Evolutionary conservation across 2,797 vertebrate genomes (phyloP), one percentile per base, ranked within the genome.

Genomic region (Paguma larvata): DNA sequence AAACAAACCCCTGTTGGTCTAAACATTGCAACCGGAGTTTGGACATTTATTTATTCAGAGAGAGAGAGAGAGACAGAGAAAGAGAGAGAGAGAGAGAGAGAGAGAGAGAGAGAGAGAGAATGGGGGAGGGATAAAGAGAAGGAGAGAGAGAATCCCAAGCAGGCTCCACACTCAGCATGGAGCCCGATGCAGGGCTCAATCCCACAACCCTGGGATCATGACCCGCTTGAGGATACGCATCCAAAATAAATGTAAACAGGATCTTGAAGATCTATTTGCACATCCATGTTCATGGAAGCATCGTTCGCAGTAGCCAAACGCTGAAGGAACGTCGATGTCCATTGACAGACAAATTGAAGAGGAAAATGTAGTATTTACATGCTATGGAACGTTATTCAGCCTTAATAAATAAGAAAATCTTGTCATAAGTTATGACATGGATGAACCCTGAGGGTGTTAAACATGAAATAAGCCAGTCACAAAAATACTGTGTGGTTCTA

Each of bases 361-460:
- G 84, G 15, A 85, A 75, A 44, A 78, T 83, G 46, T 89, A 19
- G 16, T 41, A 89, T 63, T 73, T 38, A 65, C 19, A 72, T 34
- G 82, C 7, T 62, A 85, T 34, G 13, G 59, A 73, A 85, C 91
- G 86, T 70, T 92, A 94, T 44, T 90, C 32, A 67, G 41, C 38
- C n/a, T 73, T 77, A 65, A 89, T 59, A 85, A 89, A 85, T 38
- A 80, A 85, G 46, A 65, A 92, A 92, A 94, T 70, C 6, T 41
- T 75, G 10, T 7, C 10, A 11, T 75, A 68, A 89, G 6, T 3
- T 85, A 46, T 15, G 30, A 70, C 14, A 53, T 67, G 51, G 11
- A 75, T 75, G 27, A 83, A 86, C 9, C 32, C 18, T 73, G 27
- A 86, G 51, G 41, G 41, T 23, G 44, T 75, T 70, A 85, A 56